These are phyloP conservation scores for Allygus modestus DNA, from an alignment of 2,888 invertebrate species.

Conservation along the genomic window DNA sequence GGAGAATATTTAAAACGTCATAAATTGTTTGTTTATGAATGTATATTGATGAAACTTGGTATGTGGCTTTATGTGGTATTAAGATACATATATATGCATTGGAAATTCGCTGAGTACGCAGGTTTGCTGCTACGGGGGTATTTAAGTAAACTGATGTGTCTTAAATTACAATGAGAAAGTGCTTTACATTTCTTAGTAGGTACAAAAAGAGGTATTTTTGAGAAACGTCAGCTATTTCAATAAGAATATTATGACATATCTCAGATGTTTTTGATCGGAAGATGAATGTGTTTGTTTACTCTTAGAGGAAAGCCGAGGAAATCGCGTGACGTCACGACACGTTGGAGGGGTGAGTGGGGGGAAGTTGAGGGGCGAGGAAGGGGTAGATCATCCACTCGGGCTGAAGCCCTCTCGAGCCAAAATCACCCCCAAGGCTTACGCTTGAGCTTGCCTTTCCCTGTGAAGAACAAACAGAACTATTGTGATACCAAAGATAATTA, in stretches of 20 bases:
- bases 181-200: no score
- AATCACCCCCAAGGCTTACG: constrained; percentile 18
- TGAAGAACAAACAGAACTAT: constrained; percentile 12
- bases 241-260: not conserved
- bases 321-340: constrained; percentile 8
- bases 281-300: constrained; percentile 41
- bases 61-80: no score
- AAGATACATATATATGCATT: no score
- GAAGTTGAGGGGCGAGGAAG: not conserved
- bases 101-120: no score
- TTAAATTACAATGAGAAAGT: no score
- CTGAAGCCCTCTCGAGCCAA: constrained; percentile 24
- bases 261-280: constrained; percentile 37
- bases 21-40: no score
- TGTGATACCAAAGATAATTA: not conserved
- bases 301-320: constrained; percentile 3
- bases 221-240: not conserved
- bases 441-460: not conserved
- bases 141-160: no score
- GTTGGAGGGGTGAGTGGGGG: not conserved
- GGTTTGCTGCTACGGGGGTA: no score
- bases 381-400: constrained; percentile 22
- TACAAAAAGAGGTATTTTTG: no score
- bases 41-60: no score
- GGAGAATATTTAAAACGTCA: no score